Conservation (phyloP, 37 sponge, comb jelly and placozoan genomes). For the Oscarella lobularis region DNA sequence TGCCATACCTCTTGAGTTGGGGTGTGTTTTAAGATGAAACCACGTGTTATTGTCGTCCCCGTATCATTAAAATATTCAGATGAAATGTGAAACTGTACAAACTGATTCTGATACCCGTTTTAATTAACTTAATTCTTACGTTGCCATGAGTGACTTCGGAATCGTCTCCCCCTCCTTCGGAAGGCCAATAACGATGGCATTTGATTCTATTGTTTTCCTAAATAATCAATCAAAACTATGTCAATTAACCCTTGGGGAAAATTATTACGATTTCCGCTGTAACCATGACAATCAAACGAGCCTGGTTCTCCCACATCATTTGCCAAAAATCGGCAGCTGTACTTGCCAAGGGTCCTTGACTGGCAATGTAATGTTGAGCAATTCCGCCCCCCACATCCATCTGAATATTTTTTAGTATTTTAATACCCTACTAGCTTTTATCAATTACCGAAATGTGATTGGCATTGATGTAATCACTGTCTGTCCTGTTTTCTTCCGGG, state of each 20-base stretch:
- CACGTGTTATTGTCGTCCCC: neutral
- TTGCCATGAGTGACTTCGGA: slow-evolving; percentile 10
- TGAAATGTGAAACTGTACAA: neutral
- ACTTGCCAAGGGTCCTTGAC: slow-evolving; percentile 72
- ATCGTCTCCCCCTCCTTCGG: slow-evolving; percentile 17
- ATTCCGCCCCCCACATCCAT: slow-evolving; percentile 1
- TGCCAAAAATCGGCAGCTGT: slow-evolving; percentile 94
- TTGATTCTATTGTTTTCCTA: slow-evolving; percentile 56
- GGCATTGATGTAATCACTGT: slow-evolving; percentile 92
- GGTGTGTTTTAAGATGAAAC: too few species aligned
- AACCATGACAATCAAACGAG: slow-evolving; percentile 62
- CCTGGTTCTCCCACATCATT: slow-evolving; percentile 83
- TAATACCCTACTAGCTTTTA: neutral
- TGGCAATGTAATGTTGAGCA: slow-evolving; percentile 37
- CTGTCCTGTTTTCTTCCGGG: slow-evolving; percentile 34
- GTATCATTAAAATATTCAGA: neutral
- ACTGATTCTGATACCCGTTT: neutral
- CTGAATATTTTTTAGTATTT: neutral
- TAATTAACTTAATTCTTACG: neutral
- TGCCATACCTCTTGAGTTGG: too few species aligned
- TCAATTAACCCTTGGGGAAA: neutral
- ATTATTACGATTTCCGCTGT: slow-evolving; percentile 24
- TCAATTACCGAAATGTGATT: slow-evolving; percentile 49
- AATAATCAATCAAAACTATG: neutral
- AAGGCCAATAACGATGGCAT: slow-evolving; percentile 58